Percentiles rank a stretch among this genome's conserved stretches.
Conservation (phyloP, 2,888 invertebrate genomes). For the Aleiodes testaceus region DNA sequence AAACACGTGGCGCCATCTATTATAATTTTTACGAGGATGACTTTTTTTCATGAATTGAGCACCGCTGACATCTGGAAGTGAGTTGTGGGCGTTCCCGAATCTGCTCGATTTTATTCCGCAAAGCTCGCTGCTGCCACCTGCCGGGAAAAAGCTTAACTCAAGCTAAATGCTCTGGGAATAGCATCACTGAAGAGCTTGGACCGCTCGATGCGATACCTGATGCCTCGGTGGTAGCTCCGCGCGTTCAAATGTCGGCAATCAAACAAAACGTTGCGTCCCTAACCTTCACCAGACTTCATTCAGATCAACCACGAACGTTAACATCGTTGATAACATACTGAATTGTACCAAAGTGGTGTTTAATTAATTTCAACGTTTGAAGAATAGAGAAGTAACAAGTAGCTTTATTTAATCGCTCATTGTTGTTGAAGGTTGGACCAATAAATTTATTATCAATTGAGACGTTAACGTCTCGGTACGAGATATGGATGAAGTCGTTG, state of each 20-base stretch:
- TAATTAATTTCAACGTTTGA: neutral
- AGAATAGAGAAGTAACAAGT: neutral
- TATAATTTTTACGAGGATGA: no score
- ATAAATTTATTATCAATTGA: neutral
- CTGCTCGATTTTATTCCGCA: no score
- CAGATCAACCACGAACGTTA: slow-evolving; percentile 3
- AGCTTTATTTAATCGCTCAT: neutral
- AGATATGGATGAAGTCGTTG: slow-evolving; percentile 62
- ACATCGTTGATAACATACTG: no score
- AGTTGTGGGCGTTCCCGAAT: no score
- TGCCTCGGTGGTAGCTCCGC: slow-evolving; percentile 36
- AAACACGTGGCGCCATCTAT: no score
- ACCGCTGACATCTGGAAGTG: no score
- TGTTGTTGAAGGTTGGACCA: slow-evolving; percentile 2
- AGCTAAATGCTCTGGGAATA: neutral
- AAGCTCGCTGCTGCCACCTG: no score
- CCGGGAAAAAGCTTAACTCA: no score
- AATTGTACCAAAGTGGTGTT: neutral
- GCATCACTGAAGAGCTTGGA: slow-evolving; percentile 42
- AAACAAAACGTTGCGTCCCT: slow-evolving; percentile 64
- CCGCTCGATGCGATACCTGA: slow-evolving; percentile 51
- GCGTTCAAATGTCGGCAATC: slow-evolving; percentile 59
- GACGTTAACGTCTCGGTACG: neutral
- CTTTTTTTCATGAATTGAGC: no score
- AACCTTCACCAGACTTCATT: slow-evolving; percentile 54